Base-by-base conservation (phyloP, 2,113 vertebrate genomes). In the Rhinichthys klamathensis region DNA sequence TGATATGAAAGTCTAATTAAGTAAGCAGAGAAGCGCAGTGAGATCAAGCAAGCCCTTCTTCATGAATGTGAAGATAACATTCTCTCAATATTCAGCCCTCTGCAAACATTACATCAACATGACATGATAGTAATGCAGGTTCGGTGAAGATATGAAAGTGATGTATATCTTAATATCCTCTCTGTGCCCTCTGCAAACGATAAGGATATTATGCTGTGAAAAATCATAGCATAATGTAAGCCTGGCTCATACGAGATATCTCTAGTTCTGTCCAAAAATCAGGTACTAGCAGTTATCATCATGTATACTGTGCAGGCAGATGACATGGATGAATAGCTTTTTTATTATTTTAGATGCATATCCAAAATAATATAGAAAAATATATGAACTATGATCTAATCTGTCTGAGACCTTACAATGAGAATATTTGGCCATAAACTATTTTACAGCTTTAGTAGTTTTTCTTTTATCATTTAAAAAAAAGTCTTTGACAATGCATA, bases 1-100 rank as follows among this genome's bases (percentile, higher is more conserved):
- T 89, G 65, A 74, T 63, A 82, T 83, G 70, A 88, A 60, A 85
- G 75, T 87, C 25, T 86, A 88, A 88, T 80, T 89, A 78, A 87
- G 83, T 69, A 88, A 84, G 84, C 85, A 67, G 32, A 70, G 18
- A 85, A 44, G 58, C 56, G 51, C 51, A 54, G 79, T 13, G 38
- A 78, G 79, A 79, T 87, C 85, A 86, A 84, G 87, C 16, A 87
- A 87, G 87, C 80, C 80, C 44, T 21, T 69, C 30, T 60, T 73
- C 76, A 72, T 61, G 51, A 74, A 81, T 74, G 46, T 32, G 72
- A 63, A 86, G 84, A 86, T 86, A 86, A 86, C 78, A 35, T 44
- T 74, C 69, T 65, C 76, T 74, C 67, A 74, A 72, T 83, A 83
- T 83, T 83, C 81, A 83, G 65, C 81, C 32, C 51, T 83, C 46